These are phyloP conservation scores for Delichon dasypus DNA, from an alignment of 2,797 vertebrate genomes.

Conservation along the genomic window DNA sequence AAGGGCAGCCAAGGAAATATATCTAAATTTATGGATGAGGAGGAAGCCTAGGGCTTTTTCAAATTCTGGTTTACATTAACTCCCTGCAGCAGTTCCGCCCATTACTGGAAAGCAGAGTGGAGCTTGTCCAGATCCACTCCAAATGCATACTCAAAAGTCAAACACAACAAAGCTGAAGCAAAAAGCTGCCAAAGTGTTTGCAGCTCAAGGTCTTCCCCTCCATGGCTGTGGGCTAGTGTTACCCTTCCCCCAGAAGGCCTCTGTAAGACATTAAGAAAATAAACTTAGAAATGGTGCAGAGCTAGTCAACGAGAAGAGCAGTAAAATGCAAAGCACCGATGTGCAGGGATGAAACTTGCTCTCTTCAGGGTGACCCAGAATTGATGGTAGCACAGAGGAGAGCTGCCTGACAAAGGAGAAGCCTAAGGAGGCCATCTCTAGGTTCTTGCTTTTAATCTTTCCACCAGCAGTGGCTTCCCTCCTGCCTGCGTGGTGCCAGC, in stretches of 20 bases:
- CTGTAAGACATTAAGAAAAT: not conserved
- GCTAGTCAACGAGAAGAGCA: not conserved
- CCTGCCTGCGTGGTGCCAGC: not conserved
- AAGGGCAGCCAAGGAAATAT: slow-evolving; percentile 40
- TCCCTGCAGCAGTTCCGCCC: slow-evolving; percentile 15
- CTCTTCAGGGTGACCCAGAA: not conserved
- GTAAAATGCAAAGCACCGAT: not conserved
- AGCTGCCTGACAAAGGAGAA: not conserved
- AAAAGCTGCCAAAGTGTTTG: not conserved
- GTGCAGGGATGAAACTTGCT: not conserved
- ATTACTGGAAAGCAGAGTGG: slow-evolving; percentile 45
- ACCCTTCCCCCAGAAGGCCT: not conserved
- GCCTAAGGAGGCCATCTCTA: not conserved
- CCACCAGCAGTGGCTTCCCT: not conserved
- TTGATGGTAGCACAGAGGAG: not conserved
- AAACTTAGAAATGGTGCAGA: not conserved
- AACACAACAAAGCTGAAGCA: slow-evolving; percentile 13
- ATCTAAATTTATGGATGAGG: slow-evolving; percentile 29
- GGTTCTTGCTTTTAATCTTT: not conserved
- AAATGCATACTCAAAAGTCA: slow-evolving; percentile 1
- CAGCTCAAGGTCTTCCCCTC: not conserved
- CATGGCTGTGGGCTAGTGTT: not conserved
- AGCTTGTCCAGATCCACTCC: slow-evolving; percentile 11
- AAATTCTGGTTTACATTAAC: slow-evolving; percentile 45
- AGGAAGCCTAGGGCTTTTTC: slow-evolving; percentile 20